Evolutionary conservation across 2,113 vertebrate species (phyloP).

Genomic region (Condylura cristata): DNA sequence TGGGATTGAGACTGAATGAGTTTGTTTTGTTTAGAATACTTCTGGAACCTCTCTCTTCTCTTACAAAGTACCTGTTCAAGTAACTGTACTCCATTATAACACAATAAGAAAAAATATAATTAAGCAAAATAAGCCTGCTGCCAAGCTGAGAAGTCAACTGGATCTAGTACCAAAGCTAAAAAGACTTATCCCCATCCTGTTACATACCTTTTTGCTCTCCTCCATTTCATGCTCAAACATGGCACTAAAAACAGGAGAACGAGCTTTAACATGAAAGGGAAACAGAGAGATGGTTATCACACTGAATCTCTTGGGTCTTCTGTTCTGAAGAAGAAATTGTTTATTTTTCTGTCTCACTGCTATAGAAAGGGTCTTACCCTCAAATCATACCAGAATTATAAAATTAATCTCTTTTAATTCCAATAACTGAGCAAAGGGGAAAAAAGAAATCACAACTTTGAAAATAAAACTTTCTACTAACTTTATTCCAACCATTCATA

Average conservation of each 20-base stretch:
- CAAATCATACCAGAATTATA: conserved; percentile 28
- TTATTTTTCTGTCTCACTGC: not conserved
- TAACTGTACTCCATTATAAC: conserved; percentile 1
- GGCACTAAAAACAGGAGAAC: conserved; percentile 94
- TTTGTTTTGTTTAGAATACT: not conserved
- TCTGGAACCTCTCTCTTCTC: conserved; percentile 7
- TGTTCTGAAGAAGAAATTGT: not conserved
- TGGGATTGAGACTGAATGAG: not conserved
- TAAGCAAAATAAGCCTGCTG: conserved; percentile 37
- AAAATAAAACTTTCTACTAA: conserved; percentile 51
- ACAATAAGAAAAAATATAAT: conserved; percentile 1
- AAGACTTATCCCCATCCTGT: not conserved
- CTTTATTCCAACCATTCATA: conserved; percentile 10
- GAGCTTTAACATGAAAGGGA: conserved; percentile 82
- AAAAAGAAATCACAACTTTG: not conserved
- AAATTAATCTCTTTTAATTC: conserved; percentile 34
- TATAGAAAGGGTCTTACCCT: not conserved
- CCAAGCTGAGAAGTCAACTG: not conserved
- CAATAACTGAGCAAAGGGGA: not conserved
- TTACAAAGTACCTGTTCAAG: conserved; percentile 30
- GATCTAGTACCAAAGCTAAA: not conserved
- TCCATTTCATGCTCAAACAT: conserved; percentile 97
- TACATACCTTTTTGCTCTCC: conserved; percentile 93
- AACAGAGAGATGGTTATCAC: conserved; percentile 46
- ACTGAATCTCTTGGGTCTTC: not conserved